These are phyloP conservation scores for Sminthopsis crassicaudata DNA, from an alignment of 2,113 vertebrate genomes.

Conservation along the genomic window DNA sequence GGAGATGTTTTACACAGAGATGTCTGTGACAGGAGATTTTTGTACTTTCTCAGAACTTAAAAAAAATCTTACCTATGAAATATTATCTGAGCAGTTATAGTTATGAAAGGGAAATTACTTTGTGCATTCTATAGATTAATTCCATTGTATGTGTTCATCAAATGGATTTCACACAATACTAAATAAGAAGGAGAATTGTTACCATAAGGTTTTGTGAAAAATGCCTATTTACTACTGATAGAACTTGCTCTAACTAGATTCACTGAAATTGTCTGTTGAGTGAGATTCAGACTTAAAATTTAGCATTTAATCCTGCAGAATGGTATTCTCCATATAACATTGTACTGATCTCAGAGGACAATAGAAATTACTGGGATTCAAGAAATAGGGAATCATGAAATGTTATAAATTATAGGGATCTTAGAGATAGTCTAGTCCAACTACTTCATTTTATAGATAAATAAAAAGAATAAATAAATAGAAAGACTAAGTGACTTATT, in stretches of 20 bases:
- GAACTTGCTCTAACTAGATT: neutral
- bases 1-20: neutral
- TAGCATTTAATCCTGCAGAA: neutral
- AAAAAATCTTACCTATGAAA: neutral
- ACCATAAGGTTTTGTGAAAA: neutral
- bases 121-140: neutral
- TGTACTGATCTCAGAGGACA: neutral
- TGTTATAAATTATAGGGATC: neutral
- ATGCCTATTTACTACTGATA: neutral
- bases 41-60: neutral
- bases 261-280: neutral
- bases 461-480: no score
- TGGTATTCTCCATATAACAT: no score
- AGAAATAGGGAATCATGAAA: neutral
- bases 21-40: neutral
- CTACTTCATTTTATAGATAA: neutral
- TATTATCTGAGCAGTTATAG: neutral
- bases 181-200: neutral
- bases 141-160: neutral
- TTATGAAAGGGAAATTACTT: neutral
- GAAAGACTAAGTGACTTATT: neutral
- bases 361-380: neutral
- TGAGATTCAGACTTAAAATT: neutral
- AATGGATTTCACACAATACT: neutral
- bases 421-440: neutral